Conservation (phyloP, 2,797 vertebrate species). For the Falco berigora region DNA sequence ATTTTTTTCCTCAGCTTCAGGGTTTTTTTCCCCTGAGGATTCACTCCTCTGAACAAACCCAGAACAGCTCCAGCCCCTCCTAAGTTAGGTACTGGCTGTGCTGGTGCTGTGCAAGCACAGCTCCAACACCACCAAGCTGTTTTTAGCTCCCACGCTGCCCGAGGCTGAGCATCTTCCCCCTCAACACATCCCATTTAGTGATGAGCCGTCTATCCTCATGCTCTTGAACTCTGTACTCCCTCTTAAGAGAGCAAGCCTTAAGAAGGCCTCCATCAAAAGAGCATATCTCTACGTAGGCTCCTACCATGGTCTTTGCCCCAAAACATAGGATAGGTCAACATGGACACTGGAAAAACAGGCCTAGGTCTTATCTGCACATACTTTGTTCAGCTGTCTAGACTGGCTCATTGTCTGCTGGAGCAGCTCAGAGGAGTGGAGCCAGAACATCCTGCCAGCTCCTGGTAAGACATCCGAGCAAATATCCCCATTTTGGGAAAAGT, state of each 20-base stretch:
- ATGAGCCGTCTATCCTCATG: background rate
- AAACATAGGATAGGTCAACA: background rate
- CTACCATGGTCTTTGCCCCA: background rate
- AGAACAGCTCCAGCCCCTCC: background rate
- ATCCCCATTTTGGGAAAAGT: background rate
- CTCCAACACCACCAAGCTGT: background rate
- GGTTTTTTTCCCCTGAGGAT: background rate
- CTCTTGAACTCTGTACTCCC: background rate
- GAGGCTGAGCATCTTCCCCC: slow-evolving; percentile 9
- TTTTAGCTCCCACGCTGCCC: slow-evolving; percentile 12
- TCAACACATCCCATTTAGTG: background rate
- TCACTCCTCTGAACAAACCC: background rate
- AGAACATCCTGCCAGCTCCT: background rate
- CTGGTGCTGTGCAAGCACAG: background rate
- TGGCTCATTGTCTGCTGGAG: background rate
- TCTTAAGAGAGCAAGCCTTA: background rate
- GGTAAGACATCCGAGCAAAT: background rate
- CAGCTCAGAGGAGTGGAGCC: background rate
- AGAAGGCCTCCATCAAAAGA: background rate
- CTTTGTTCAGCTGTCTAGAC: background rate
- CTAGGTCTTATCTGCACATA: background rate
- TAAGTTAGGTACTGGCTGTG: background rate
- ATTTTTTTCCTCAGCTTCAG: background rate
- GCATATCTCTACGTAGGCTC: background rate
- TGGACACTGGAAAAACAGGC: background rate